These are phyloP conservation scores for Lepidochrysops patricia DNA, from an alignment of 2,888 invertebrate species.

Conservation along the genomic window DNA sequence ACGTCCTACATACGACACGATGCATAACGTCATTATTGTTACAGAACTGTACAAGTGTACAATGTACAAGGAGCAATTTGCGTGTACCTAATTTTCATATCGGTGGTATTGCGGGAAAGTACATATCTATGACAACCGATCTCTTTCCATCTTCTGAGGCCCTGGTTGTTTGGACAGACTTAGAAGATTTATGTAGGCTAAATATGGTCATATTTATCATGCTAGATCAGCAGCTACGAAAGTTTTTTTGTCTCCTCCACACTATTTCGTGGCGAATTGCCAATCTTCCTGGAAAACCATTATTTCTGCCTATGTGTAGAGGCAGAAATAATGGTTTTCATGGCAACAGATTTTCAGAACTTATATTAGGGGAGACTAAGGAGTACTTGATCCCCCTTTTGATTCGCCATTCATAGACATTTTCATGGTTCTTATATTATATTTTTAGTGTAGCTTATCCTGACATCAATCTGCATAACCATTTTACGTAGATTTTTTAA, in stretches of 20 bases:
- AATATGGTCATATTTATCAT: background rate
- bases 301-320: background rate
- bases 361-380: no score
- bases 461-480: no score
- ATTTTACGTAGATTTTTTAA: no score
- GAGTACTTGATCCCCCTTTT: no score
- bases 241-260: background rate
- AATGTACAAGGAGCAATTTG: background rate
- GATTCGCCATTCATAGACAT: no score
- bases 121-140: background rate
- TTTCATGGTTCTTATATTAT: no score
- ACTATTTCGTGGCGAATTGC: background rate
- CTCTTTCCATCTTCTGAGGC: background rate
- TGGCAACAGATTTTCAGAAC: background rate
- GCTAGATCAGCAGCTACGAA: background rate
- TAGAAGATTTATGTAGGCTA: background rate
- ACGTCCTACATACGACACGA: background rate
- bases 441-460: no score
- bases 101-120: background rate
- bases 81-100: background rate
- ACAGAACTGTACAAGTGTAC: slow-evolving; percentile 1
- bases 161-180: background rate
- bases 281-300: background rate
- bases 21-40: slow-evolving; percentile 3
- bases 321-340: background rate